phyloP scores from a whole-genome alignment of 2,797 vertebrate species.

The Thripadectes ignobilis region DNA sequence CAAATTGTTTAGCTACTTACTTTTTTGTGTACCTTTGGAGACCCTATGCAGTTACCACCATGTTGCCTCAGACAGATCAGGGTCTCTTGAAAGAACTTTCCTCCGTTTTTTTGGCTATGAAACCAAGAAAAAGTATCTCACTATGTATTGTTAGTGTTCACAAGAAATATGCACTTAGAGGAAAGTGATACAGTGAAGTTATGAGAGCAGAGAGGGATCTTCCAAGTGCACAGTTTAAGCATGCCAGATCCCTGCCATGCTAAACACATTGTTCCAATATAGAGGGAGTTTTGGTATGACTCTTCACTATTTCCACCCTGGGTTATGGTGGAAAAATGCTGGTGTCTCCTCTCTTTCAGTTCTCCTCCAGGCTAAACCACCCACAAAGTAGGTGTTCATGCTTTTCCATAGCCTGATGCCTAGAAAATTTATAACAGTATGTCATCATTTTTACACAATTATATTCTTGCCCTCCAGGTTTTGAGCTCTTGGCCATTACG shows the following conservation, averaged over 20 bases:
- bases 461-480: background rate
- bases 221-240: background rate
- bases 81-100: background rate
- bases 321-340: background rate
- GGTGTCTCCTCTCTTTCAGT: background rate
- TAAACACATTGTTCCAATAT: background rate
- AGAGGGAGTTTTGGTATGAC: background rate
- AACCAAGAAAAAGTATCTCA: background rate
- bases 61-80: background rate
- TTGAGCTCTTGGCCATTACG: background rate
- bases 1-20: background rate
- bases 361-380: background rate
- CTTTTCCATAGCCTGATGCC: background rate
- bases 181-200: background rate
- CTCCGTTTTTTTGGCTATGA: background rate
- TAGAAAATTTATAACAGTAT: background rate
- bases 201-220: background rate
- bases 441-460: background rate
- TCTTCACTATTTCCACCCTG: background rate
- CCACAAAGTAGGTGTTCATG: background rate
- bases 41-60: rapidly evolving
- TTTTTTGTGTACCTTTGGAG: background rate
- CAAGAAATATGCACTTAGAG: background rate
- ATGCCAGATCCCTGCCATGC: background rate
- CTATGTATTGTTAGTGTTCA: background rate